Evolutionary conservation across 2,888 invertebrate species (phyloP).

Genomic region (Loripinus fragilis): DNA sequence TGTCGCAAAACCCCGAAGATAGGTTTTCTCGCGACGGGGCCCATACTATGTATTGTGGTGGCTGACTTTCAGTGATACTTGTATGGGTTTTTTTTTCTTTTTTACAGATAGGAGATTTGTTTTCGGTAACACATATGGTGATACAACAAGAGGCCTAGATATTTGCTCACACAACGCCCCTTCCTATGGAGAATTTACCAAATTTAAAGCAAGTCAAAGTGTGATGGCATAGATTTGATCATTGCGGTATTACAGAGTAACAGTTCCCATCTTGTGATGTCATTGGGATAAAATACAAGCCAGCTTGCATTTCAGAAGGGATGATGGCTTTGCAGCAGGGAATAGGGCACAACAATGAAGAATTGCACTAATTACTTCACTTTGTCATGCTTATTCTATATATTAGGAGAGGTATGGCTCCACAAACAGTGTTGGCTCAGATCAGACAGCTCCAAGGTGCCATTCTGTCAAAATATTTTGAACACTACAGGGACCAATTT

Average conservation of each 20-base stretch:
- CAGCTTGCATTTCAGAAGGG: too few species aligned
- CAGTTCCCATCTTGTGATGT: neutral
- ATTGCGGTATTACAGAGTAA: neutral
- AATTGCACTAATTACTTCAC: neutral
- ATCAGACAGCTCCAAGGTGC: too few species aligned
- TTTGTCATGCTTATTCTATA: too few species aligned
- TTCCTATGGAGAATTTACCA: slow-evolving; percentile 67
- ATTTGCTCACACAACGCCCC: slow-evolving; percentile 78
- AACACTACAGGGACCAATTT: too few species aligned
- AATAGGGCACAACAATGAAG: neutral
- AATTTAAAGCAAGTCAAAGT: slow-evolving; percentile 16
- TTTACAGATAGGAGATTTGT: slow-evolving; percentile 40
- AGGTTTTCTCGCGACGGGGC: too few species aligned
- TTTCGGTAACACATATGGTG: slow-evolving; percentile 83
- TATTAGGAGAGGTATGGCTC: too few species aligned
- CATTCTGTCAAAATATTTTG: too few species aligned
- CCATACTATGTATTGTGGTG: too few species aligned
- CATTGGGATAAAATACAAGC: neutral
- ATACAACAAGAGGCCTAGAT: slow-evolving; percentile 81
- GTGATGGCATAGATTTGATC: neutral
- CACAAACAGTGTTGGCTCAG: too few species aligned
- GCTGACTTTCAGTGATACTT: too few species aligned
- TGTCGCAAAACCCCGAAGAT: too few species aligned
- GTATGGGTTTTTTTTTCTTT: neutral
- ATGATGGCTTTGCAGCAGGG: neutral